Base-by-base conservation (phyloP, 1,140 invertebrate genomes). In the Marisa cornuarietis region DNA sequence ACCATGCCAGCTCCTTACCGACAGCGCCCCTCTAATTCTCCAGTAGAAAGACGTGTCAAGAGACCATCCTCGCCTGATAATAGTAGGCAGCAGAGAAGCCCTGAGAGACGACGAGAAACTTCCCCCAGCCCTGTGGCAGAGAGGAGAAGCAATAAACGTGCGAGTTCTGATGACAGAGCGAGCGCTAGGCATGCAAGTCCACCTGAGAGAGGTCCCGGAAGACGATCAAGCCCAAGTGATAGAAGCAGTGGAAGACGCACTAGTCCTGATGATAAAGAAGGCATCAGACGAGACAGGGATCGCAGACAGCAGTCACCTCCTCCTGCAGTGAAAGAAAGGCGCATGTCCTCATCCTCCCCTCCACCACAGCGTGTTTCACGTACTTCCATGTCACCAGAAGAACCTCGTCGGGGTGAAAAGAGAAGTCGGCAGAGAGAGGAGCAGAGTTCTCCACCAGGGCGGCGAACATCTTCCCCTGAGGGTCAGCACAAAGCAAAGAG, bases 351-450 rank as follows among this genome's bases (percentile, higher is more conserved):
- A 42, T 26, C 26, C 6, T 71, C 58, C 42, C 68, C 26, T 68
- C 66, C 75, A 31, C 80, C 66, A 65, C 51, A 76, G 6, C 66
- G 71, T 54, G 42, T n/a, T 63, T 77, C 74, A 20, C 75, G 65
- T 58, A 24, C 66, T 51, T 81, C 79, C 9, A 61, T 58, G 52
- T 78, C 80, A 52, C 80, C 76, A 31, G 26, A 72, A 20, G 49
- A 31, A 22, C 61, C 63, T 13, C 78, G 71, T 20, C 71, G 51
- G 20, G 58, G 22, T 22, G 71, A 69, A 22, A 42, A 18, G 18
- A 54, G 8, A 63, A 65, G 14, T 26, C 71, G 22, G 51, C 58
- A 63, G 42, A 51, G 71, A 69, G 62, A 42, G 16, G 22, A 51
- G 8, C 65, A 54, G 10, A 16, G 26, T 20, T 52, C 75, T n/a